These are phyloP conservation scores for Drosophila baimaii DNA, from an alignment of 1,140 invertebrate genomes.

Conservation along the genomic window DNA sequence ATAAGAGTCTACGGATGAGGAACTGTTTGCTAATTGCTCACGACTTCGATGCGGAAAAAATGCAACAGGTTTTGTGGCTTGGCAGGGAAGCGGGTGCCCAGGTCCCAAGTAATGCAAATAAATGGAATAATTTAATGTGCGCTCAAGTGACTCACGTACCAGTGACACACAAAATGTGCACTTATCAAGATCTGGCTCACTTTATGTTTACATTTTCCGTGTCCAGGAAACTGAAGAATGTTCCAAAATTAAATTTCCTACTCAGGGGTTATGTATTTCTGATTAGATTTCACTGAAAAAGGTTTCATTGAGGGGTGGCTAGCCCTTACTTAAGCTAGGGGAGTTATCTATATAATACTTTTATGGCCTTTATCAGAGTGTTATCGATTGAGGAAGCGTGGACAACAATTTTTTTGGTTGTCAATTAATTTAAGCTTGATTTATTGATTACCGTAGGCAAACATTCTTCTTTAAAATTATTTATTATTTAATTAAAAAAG, in stretches of 20 bases:
- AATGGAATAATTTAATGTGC: conserved; percentile 36
- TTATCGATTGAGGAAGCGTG: conserved; percentile 19
- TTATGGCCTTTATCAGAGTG: not conserved
- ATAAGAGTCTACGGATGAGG: conserved; percentile 51
- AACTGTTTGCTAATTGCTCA: conserved; percentile 71
- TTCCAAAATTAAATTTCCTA: conserved; percentile 21
- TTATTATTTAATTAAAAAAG: conserved; percentile 10
- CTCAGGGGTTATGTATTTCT: conserved; percentile 4
- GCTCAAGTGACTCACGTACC: conserved; percentile 28
- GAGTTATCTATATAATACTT: conserved; percentile 12
- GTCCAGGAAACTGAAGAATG: conserved; percentile 4
- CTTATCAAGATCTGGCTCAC: conserved; percentile 31
- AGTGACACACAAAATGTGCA: conserved; percentile 14
- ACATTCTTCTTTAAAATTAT: not conserved
- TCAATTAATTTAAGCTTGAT: not conserved
- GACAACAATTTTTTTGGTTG: not conserved
- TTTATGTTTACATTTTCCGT: conserved; percentile 28
- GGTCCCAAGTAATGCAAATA: conserved; percentile 27
- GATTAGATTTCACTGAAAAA: conserved; percentile 15
- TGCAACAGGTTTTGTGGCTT: conserved; percentile 67
- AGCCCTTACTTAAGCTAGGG: not conserved
- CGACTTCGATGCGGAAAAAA: conserved; percentile 73
- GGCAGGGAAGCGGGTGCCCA: not conserved
- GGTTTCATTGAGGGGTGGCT: not conserved
- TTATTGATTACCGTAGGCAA: not conserved